Conservation (phyloP, 2,888 invertebrate genomes). For the Petrophora chlorosata region DNA sequence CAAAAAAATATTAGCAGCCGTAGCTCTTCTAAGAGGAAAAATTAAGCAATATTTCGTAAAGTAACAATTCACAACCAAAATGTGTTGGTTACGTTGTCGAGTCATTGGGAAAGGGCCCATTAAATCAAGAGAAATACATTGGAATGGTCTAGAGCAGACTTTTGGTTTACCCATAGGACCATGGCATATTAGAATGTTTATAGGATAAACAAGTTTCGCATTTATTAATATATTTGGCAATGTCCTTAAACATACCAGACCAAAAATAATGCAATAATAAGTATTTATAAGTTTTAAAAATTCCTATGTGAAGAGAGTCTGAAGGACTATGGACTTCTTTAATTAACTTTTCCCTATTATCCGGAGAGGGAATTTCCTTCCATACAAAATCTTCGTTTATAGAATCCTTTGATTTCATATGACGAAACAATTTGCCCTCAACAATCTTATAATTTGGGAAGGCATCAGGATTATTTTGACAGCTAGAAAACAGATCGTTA, state of each 20-base stretch:
- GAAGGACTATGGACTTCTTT: neutral
- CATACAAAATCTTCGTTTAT: neutral
- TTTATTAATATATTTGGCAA: conserved; percentile 1
- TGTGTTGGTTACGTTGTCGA: neutral
- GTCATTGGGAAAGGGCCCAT: neutral
- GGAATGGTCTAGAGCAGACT: neutral
- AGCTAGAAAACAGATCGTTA: neutral
- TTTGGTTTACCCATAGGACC: neutral
- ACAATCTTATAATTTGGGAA: neutral
- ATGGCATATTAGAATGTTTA: neutral
- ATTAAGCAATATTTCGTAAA: neutral
- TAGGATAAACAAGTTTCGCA: conserved; percentile 9
- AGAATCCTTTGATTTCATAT: neutral
- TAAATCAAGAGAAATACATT: neutral
- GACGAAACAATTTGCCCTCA: neutral
- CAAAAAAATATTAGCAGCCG: too few relatives aligned
- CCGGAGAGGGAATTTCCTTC: neutral
- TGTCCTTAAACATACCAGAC: conserved; percentile 21
- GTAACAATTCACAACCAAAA: neutral
- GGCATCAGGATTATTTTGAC: neutral
- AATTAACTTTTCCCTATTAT: neutral
- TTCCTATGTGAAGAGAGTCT: neutral
- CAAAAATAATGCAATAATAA: conserved; percentile 12
- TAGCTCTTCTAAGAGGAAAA: neutral
- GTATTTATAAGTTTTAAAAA: neutral